Conservation (phyloP, 2,888 invertebrate genomes). For the Andricus curvator region DNA sequence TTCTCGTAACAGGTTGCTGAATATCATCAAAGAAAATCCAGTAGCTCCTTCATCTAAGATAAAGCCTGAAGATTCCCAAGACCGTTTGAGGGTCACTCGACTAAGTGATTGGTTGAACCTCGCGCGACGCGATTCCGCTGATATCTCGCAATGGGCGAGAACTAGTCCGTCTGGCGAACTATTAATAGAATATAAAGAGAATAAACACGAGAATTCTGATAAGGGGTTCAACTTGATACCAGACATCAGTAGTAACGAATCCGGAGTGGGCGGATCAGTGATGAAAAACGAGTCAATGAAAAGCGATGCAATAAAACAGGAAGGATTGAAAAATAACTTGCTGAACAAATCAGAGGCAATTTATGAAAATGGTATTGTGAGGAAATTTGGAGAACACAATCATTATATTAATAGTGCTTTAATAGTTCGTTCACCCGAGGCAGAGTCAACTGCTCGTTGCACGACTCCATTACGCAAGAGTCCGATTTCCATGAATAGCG, state of each 20-base stretch:
- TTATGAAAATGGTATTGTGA: conserved; percentile 4
- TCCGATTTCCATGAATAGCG: conserved; percentile 70
- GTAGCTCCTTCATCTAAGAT: conserved; percentile 28
- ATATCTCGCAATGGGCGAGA: conserved; percentile 46
- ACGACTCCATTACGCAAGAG: conserved; percentile 64
- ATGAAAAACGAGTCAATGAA: conserved; percentile 38
- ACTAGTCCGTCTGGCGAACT: conserved; percentile 46
- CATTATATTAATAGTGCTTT: conserved; percentile 56
- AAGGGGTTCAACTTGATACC: conserved; percentile 7
- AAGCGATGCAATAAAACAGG: conserved; percentile 7
- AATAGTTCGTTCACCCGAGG: conserved; percentile 49
- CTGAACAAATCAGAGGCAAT: neutral
- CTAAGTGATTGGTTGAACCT: conserved; percentile 75
- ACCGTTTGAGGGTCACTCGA: conserved; percentile 70
- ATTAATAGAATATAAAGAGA: conserved; percentile 46
- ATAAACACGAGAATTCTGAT: conserved; percentile 31
- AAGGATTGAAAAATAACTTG: neutral
- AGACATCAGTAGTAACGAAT: conserved; percentile 41
- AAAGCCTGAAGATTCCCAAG: conserved; percentile 52
- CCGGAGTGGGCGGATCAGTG: conserved; percentile 15
- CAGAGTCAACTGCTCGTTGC: conserved; percentile 53
- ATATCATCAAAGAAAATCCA: conserved; percentile 71
- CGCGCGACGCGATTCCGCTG: conserved; percentile 63
- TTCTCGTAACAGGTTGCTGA: conserved; percentile 62
- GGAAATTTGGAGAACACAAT: conserved; percentile 17